phyloP scores from a whole-genome alignment of 2,797 vertebrate species.

The Rhinogobio ventralis region DNA sequence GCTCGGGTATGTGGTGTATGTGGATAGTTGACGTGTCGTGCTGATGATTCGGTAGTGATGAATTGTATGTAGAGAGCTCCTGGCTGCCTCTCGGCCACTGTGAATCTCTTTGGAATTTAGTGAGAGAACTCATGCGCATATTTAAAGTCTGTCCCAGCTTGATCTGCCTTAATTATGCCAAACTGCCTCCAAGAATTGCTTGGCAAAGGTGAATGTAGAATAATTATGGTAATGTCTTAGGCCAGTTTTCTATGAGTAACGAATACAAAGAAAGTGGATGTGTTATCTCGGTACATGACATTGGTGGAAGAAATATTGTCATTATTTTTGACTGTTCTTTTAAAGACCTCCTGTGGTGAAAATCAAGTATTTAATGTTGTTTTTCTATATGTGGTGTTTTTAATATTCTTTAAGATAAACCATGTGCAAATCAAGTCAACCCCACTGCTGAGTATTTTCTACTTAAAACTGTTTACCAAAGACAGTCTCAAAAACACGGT shows the following conservation, averaged over 20 bases:
- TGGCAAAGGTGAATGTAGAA: constrained; percentile 41
- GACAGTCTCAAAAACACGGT: no score
- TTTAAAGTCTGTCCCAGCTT: constrained; percentile 1
- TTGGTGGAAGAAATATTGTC: neutral
- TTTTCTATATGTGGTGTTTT: neutral
- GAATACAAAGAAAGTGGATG: neutral
- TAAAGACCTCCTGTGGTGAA: neutral
- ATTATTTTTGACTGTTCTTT: neutral
- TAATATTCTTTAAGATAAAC: neutral
- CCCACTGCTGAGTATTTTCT: neutral
- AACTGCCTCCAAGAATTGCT: constrained; percentile 26
- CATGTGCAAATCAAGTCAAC: neutral
- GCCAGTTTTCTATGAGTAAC: neutral
- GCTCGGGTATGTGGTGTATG: neutral
- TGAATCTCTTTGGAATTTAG: constrained; percentile 41
- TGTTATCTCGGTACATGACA: neutral
- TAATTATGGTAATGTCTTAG: constrained; percentile 45
- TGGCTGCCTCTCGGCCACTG: constrained; percentile 29
- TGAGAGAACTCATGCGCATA: constrained; percentile 21
- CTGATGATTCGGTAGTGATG: constrained; percentile 38
- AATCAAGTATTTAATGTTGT: neutral
- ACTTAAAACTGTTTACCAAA: no score
- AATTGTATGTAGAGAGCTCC: constrained; percentile 27
- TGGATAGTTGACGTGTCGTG: constrained; percentile 10
- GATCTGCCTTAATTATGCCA: constrained; percentile 43